Conservation (phyloP, 2,113 vertebrate genomes). For the Todiramphus saurophagus region DNA sequence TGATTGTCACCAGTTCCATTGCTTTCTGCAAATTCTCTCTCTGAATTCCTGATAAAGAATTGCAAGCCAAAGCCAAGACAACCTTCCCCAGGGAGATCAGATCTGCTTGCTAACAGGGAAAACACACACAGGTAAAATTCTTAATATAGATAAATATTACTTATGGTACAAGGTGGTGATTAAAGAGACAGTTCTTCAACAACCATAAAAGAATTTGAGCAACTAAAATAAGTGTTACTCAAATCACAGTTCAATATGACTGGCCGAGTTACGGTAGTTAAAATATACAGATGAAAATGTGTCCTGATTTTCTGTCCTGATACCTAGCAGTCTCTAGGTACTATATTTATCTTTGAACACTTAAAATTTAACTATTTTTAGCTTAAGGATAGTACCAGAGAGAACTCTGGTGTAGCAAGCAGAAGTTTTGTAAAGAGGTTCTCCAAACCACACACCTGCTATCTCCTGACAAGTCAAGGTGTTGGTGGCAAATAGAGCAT, state of each 20-base stretch:
- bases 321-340: background rate
- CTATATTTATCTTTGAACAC: background rate
- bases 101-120: conserved; percentile 92
- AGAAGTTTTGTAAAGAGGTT: background rate
- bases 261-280: background rate
- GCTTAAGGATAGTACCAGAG: background rate
- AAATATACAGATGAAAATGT: background rate
- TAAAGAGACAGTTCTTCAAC: background rate
- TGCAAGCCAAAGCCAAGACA: conserved; percentile 97
- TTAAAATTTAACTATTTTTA: background rate
- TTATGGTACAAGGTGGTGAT: background rate
- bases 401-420: background rate
- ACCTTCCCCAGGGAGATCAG: conserved; percentile 98
- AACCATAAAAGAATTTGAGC: background rate
- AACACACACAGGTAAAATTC: conserved; percentile 27
- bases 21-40: conserved; percentile 98
- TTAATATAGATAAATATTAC: background rate
- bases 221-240: background rate
- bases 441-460: background rate
- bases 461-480: background rate
- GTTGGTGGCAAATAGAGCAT: background rate
- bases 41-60: conserved; percentile 98
- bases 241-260: background rate
- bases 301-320: background rate
- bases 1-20: conserved; percentile 99